Conservation (phyloP, 2,797 vertebrate genomes). For the Mus minutoides region DNA sequence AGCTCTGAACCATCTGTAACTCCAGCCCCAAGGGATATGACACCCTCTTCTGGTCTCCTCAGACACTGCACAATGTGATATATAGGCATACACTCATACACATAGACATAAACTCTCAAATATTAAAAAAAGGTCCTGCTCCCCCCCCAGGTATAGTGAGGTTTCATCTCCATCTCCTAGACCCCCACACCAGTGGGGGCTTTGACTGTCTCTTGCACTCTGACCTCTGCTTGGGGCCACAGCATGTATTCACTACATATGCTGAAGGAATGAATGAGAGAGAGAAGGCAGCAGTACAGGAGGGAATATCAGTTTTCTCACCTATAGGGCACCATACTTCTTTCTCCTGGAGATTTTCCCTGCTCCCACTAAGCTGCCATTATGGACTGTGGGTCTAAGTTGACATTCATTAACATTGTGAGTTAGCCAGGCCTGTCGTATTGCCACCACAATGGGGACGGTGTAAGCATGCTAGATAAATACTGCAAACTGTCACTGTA, state of each 20-base stretch:
- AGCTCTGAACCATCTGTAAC: neutral
- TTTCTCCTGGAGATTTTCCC: slow-evolving; percentile 33
- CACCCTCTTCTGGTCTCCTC: neutral
- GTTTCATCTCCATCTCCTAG: neutral
- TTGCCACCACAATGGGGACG: slow-evolving; percentile 54
- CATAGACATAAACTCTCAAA: neutral
- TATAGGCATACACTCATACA: too few relatives aligned
- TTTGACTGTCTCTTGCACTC: neutral
- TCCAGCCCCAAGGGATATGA: neutral
- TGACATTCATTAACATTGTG: slow-evolving; percentile 61
- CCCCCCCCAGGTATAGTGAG: neutral
- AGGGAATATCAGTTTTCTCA: neutral
- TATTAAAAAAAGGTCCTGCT: neutral
- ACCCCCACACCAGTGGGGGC: neutral
- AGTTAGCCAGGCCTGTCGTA: too few relatives aligned
- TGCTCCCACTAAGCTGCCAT: neutral
- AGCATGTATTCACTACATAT: neutral
- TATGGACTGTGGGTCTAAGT: neutral
- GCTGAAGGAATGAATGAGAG: slow-evolving; percentile 24
- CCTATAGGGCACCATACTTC: neutral
- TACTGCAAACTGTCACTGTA: slow-evolving; percentile 42
- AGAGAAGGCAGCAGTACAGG: neutral
- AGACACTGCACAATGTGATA: neutral
- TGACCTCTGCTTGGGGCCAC: neutral
- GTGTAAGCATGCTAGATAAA: slow-evolving; percentile 69